Base-by-base conservation (phyloP, 1,140 invertebrate species). In the Apis dorsata region DNA sequence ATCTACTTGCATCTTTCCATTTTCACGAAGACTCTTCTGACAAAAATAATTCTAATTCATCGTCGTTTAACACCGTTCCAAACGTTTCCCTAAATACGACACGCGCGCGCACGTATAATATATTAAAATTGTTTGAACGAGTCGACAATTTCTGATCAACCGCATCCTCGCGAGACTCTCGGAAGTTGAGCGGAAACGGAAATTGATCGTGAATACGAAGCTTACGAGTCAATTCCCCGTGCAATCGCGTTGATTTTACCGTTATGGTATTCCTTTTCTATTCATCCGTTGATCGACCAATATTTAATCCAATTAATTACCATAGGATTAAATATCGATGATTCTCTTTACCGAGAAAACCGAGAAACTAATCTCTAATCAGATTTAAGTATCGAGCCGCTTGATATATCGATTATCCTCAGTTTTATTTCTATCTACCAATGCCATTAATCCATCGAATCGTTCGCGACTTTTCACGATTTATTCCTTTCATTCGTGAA, bases 151-250 rank as follows among this genome's bases (percentile, higher is more conserved):
- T 74, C 71, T 53, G 62, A 59, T 15, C 69, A 28, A 12, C 17
- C 53, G 60, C 34, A 34, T 74, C 71, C 79, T 81, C 70, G 28
- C 70, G 71, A 66, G 79, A 51, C 28, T 74, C 28, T 57, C 62
- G 57, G 28, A 68, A 68, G 28, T 68, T 78, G 24, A 51, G 34
- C 76, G 28, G 72, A 2, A 44, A 51, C 44, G 34, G n/a, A 69
- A 69, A 55, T 82, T 69, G 55, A n/a, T 49, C 79, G 62, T 21
- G 12, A 13, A 44, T 69, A 65, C 70, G 70, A 75, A 53, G 68
- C 62, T 81, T 74, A 74, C 34, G 34, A 44, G 79, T 74, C 79
- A 81, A 81, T 74, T 81, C 79, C 79, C 70, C 21, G 79, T 74
- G 80, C 80, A 76, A 82, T 83, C 74, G 28, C 34, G 53, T 4